phyloP scores from a whole-genome alignment of 2,797 vertebrate species.

The Florisuga fusca region DNA sequence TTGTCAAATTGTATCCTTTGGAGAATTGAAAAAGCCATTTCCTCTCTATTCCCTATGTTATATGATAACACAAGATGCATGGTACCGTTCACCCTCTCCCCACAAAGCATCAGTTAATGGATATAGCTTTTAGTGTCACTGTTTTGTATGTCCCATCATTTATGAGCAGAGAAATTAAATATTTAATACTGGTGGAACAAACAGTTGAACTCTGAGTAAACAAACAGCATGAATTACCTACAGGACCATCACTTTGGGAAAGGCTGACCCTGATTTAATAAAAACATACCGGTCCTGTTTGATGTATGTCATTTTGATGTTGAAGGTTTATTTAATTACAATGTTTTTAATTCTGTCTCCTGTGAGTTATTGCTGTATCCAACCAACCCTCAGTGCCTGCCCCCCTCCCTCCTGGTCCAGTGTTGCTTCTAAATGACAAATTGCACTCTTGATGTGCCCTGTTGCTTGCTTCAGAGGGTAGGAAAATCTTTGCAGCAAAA shows the following conservation, averaged over 20 bases:
- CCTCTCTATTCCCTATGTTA: not conserved
- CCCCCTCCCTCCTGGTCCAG: not conserved
- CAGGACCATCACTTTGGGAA: not conserved
- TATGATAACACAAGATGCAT: not conserved
- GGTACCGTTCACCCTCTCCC: not conserved
- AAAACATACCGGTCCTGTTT: not conserved
- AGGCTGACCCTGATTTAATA: not conserved
- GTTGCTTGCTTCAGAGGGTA: not conserved
- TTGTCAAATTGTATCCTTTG: conserved; percentile 1
- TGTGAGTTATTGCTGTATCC: not conserved
- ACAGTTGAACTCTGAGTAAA: not conserved
- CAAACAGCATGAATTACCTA: not conserved
- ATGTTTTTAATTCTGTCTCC: not conserved
- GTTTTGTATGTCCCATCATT: not conserved
- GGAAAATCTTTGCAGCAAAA: not conserved
- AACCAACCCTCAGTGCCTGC: too few relatives aligned
- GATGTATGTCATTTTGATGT: not conserved
- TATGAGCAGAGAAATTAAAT: not conserved
- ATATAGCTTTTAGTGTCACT: not conserved
- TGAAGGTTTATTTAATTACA: not conserved
- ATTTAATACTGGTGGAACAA: not conserved
- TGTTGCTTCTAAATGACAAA: not conserved
- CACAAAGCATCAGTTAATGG: not conserved
- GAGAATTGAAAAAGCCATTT: conserved; percentile 22
- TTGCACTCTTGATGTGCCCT: not conserved